Base-by-base conservation (phyloP, 2,888 invertebrate species). In the Coleophora deauratella region DNA sequence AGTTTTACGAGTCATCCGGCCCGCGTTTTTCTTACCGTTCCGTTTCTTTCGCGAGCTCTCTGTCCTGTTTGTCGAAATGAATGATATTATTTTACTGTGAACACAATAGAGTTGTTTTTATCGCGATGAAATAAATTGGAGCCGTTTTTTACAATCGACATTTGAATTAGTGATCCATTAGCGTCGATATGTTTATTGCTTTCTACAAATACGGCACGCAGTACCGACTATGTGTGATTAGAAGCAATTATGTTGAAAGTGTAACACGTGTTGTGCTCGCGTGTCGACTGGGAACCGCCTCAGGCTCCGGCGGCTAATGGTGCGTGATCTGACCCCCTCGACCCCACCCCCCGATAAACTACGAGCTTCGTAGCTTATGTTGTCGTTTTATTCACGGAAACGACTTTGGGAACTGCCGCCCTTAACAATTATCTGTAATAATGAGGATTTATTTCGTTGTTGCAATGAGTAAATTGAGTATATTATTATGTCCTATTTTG, bases 231-330 rank as follows among this genome's bases (percentile, higher is more conserved):
- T 50, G 58, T 61, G 69, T 69, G 72, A 80, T 81, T 75, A 80
- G 73, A 73, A 72, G 72, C 74, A 80, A 80, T 82, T 81, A 81
- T 62, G 74, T 75, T 74, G 73, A 76, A 74, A 77, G 77, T 76
- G 74, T 78, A 78, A 74, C 78, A 79, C 72, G 72, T 80, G 80
- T 75, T 51, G 64, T 60, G 59, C 65, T 74, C 74, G 76, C 76
- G 75, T 77, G 79, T 68, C 59, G 66, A 53, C 56, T 21, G 21
- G 21, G 21, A 21, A 21, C 58, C 62, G 72, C 66, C 68, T 62
- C 62, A 66, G 68, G 66, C 64, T 64, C 55, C 59, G 62, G 65
- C 72, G 33, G 57, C 79, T 84, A 84, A 84, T 84, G 82, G 80
- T 72, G 80, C 80, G 81, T 78, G 72, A 62, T 59, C 54, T 45